Evolutionary conservation across 2,888 invertebrate genomes (phyloP).

Genomic region (Drosophila emarginata): DNA sequence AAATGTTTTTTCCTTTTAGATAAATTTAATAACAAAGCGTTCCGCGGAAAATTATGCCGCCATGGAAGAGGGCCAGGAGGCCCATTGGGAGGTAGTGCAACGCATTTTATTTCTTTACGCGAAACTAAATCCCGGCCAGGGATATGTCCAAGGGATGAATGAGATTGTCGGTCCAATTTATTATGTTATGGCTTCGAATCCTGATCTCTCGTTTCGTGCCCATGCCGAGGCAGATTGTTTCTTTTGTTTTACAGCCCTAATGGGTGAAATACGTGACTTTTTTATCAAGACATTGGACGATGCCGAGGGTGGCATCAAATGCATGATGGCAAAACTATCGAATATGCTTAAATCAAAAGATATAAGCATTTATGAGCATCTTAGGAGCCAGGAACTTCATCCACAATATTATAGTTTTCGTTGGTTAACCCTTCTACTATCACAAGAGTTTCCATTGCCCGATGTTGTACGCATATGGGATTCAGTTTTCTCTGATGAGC

Average conservation of each 20-base stretch:
- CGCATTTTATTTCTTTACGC: constrained; percentile 98
- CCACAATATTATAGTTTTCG: constrained; percentile 98
- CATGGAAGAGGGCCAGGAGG: constrained; percentile 94
- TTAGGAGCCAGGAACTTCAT: constrained; percentile 92
- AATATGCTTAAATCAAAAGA: constrained; percentile 90
- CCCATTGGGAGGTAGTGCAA: constrained; percentile 99
- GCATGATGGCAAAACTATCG: constrained; percentile 93
- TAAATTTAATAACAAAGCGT: constrained; percentile 88
- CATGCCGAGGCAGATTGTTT: constrained; percentile 98
- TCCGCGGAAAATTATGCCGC: constrained; percentile 92
- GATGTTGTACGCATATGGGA: constrained; percentile 99
- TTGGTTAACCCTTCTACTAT: constrained; percentile 96
- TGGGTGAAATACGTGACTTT: constrained; percentile 98
- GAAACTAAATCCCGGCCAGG: constrained; percentile 98
- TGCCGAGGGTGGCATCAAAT: constrained; percentile 94
- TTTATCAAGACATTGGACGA: constrained; percentile 98
- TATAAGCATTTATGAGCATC: constrained; percentile 88
- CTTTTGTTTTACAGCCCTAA: constrained; percentile 98
- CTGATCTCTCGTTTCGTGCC: constrained; percentile 90
- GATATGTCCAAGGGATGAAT: constrained; percentile 99
- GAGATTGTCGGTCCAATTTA: constrained; percentile 99
- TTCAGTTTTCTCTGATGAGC: constrained; percentile 94
- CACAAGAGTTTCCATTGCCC: constrained; percentile 98
- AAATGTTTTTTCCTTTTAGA: constrained; percentile 80
- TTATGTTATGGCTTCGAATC: constrained; percentile 96